Evolutionary conservation across 1,140 invertebrate species (phyloP), one percentile per base, ranked within the genome.

Genomic region (Pararge aegeria): DNA sequence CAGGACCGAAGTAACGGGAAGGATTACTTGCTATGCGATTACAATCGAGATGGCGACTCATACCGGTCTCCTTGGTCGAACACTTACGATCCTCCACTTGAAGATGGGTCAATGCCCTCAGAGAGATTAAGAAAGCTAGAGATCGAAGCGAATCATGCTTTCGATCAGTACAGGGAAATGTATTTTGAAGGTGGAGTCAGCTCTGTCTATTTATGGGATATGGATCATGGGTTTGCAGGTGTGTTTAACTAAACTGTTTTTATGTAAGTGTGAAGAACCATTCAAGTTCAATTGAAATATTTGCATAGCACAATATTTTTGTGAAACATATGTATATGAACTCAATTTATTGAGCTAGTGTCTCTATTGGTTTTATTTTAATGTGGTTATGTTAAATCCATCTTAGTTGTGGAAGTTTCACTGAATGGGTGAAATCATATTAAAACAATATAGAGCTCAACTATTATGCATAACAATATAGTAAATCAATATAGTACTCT

Each of bases 61-160:
- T 99, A 99, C 89, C 95, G 98, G 68, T 99, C 98, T 29, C 98
- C 99, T 6, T 99, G 99, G 99, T 99, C 97, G 55, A 99, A 99
- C 90, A 96, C 95, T 0, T 99, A 99, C 77, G 97, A 99, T 87
- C 99, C 99, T 24, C 97, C 98, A 0, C 86, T 99, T 50, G 98
- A 99, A 89, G 98, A 99, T 93, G 98, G 98, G 3, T 97, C 98
- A 12, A 96, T 99, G 95, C 99, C 99, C 20, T 99, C 98, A 15
- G 98, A 99, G 76, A 94, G 95, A 73, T 92, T 99, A 68, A 93
- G 99, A 63, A 97, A 98, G 89, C 90, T 99, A 66, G 99, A 99
- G 92, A 94, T 99, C 48, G 98, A 99, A 83, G 98, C 98, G 0
- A 99, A 99, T 91, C 93, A 96, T 83, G 98, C 98, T 9, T 99